Conservation (phyloP, 2,113 vertebrate genomes). For the Oenanthe oenanthe region DNA sequence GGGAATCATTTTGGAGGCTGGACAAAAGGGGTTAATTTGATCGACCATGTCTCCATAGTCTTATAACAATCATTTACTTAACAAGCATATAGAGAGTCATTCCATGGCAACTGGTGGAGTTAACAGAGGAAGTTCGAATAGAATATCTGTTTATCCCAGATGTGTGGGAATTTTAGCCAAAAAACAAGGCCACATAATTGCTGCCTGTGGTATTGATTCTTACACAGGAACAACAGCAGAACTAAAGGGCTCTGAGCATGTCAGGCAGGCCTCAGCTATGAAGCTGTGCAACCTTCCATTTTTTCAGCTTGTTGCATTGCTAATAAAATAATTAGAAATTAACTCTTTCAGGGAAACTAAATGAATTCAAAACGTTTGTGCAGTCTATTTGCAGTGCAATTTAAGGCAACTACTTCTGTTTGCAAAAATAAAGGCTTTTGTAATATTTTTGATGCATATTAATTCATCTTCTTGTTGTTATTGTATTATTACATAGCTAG, state of each 20-base stretch:
- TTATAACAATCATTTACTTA: constrained; percentile 84
- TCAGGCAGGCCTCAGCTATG: neutral
- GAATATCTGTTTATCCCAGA: constrained; percentile 77
- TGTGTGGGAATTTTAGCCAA: constrained; percentile 83
- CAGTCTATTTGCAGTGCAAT: neutral
- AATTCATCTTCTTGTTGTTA: neutral
- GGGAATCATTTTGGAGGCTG: constrained; percentile 63
- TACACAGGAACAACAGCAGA: constrained; percentile 40
- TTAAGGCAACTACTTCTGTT: neutral
- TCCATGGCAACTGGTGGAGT: constrained; percentile 74
- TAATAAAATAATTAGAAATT: constrained; percentile 55
- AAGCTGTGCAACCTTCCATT: neutral
- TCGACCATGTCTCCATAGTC: constrained; percentile 80
- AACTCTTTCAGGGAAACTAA: neutral
- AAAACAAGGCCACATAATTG: constrained; percentile 50
- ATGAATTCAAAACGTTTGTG: neutral
- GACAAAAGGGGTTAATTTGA: constrained; percentile 86
- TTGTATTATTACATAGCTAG: rapidly evolving
- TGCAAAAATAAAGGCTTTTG: neutral
- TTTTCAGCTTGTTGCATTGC: constrained; percentile 27
- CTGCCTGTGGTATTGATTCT: constrained; percentile 45
- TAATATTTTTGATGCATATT: neutral
- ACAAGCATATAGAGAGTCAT: constrained; percentile 74
- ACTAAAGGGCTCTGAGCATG: neutral
- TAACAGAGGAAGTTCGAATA: constrained; percentile 77